A percentile compares a stretch with the other conserved stretches of the same genome.
These are phyloP conservation scores for Microcebus murinus DNA, from an alignment of 2,113 vertebrate genomes.

Conservation along the genomic window DNA sequence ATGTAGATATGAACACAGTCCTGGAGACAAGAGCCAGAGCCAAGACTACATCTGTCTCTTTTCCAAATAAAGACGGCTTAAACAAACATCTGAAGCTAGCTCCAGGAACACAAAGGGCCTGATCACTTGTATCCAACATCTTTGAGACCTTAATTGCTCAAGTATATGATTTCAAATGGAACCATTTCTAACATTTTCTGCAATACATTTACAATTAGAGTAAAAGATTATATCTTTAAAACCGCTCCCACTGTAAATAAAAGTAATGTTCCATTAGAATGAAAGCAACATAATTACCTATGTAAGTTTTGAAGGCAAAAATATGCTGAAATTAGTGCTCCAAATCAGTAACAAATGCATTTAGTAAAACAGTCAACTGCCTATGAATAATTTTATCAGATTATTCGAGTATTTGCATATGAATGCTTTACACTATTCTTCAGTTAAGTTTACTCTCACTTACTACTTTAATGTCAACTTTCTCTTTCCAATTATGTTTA, in stretches of 20 bases:
- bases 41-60: neutral
- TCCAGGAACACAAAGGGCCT: neutral
- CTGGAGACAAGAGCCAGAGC: neutral
- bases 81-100: neutral
- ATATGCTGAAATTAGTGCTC: neutral
- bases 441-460: constrained; percentile 35
- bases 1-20: neutral
- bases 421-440: constrained; percentile 3
- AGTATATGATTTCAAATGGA: neutral
- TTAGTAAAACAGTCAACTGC: constrained; percentile 20
- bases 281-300: neutral
- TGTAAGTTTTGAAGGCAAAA: constrained; percentile 31
- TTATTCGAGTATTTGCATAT: neutral
- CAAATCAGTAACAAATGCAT: neutral
- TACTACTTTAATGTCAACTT: constrained; percentile 44
- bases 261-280: neutral
- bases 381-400: neutral
- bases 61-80: neutral
- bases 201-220: neutral
- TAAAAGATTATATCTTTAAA: constrained; percentile 17
- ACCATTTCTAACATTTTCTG: neutral
- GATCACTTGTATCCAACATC: neutral
- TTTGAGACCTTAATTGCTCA: neutral
- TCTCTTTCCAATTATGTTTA: constrained; percentile 63
- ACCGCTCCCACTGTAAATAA: neutral